phyloP scores from a whole-genome alignment of 2,888 invertebrate genomes.

The Pseudococcus jackbeardsleyi region DNA sequence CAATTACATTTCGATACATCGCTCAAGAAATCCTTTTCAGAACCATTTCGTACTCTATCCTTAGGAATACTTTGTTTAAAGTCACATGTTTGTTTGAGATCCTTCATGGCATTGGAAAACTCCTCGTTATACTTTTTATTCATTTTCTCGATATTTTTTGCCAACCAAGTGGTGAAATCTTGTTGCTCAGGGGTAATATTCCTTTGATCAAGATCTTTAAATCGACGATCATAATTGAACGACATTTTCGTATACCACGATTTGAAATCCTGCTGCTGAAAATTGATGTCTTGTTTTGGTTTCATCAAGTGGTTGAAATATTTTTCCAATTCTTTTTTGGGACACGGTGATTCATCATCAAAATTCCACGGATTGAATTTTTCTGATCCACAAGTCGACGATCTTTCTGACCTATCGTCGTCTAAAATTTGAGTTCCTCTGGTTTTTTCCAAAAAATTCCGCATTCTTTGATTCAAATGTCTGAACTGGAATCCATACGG shows the following conservation, averaged over 20 bases:
- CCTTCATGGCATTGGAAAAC: background rate
- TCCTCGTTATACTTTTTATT: constrained; percentile 7
- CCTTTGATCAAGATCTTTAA: background rate
- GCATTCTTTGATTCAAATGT: background rate
- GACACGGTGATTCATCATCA: background rate
- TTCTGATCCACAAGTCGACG: background rate
- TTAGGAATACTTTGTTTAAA: background rate
- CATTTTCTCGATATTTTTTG: background rate
- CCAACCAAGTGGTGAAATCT: background rate
- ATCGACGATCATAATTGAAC: constrained; percentile 15
- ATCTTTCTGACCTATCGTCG: background rate
- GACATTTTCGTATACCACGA: constrained; percentile 34
- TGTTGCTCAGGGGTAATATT: background rate
- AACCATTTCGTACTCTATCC: background rate
- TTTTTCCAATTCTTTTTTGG: background rate
- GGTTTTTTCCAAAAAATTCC: background rate
- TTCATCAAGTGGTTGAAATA: background rate
- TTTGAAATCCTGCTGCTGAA: constrained; percentile 20
- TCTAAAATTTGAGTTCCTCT: background rate
- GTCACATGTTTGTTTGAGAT: background rate
- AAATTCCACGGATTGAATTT: background rate
- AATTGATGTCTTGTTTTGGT: background rate
- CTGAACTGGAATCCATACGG: constrained; percentile 17
- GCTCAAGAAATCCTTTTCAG: background rate
- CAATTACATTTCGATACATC: constrained; percentile 6